Percentiles rank a stretch among this genome's conserved stretches.
Evolutionary conservation across 2,888 invertebrate species (phyloP).

Genomic region (Stenichneumon culpator): DNA sequence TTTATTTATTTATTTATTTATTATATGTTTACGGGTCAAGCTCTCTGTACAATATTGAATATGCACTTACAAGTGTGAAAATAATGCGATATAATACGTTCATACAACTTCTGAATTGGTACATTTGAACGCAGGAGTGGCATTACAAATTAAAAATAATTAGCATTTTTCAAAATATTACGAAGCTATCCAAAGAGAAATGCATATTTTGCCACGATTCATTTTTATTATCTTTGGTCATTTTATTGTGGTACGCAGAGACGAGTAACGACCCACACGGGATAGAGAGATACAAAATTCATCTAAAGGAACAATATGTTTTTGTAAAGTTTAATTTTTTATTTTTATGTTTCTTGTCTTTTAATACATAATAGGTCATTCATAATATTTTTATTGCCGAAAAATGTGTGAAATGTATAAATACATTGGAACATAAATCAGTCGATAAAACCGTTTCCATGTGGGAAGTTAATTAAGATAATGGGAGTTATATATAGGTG

Average conservation of each 20-base stretch:
- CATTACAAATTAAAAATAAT: no score
- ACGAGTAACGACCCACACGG: neutral
- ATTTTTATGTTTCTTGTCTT: no score
- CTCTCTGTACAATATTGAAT: no score
- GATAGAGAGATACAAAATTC: neutral
- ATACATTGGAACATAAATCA: neutral
- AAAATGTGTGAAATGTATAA: neutral
- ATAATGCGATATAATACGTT: no score
- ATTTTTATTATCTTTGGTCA: neutral
- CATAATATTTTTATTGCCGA: no score
- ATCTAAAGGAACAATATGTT: neutral
- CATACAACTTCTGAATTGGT: no score
- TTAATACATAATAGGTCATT: no score
- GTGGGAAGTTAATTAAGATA: neutral
- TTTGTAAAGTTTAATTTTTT: neutral
- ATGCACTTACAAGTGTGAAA: no score
- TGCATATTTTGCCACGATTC: neutral
- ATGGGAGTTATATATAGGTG: neutral
- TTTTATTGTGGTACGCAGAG: neutral
- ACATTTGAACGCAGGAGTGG: no score
- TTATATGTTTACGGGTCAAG: no score
- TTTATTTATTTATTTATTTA: no score
- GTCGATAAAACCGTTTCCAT: neutral
- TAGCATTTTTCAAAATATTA: neutral
- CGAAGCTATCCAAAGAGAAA: neutral